These are phyloP conservation scores for Erpetoichthys calabaricus DNA, from an alignment of 2,797 vertebrate genomes.

Conservation along the genomic window DNA sequence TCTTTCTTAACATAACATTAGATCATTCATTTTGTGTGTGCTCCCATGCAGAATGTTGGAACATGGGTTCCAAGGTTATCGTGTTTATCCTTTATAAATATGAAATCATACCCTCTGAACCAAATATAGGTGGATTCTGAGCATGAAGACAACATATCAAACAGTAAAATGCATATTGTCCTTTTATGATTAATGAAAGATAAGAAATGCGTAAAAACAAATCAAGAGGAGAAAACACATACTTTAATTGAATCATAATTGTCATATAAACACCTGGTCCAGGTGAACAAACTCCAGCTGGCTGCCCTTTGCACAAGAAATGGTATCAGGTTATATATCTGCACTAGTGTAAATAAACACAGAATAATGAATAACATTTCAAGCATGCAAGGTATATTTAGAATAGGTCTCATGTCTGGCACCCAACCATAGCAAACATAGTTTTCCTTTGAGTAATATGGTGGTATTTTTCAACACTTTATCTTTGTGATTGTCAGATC, in stretches of 20 bases:
- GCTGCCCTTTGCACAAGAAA: background rate
- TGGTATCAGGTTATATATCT: background rate
- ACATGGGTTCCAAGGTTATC: no score
- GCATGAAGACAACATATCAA: background rate
- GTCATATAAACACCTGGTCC: constrained; percentile 1
- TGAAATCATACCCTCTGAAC: background rate
- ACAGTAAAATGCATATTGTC: background rate
- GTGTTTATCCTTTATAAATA: no score
- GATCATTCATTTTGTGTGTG: no score
- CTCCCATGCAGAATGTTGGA: no score
- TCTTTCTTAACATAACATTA: no score
- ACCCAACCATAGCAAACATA: background rate
- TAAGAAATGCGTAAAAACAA: background rate
- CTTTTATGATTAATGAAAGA: background rate
- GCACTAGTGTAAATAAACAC: background rate
- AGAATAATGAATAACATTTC: constrained; percentile 1
- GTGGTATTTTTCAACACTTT: background rate
- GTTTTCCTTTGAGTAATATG: background rate
- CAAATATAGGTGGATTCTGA: background rate
- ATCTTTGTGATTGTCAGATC: no score
- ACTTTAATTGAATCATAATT: background rate
- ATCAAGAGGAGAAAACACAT: background rate
- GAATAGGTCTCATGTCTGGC: background rate
- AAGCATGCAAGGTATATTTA: constrained; percentile 2
- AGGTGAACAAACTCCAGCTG: background rate